Base-by-base conservation (phyloP, 2,888 invertebrate species). In the Brassicogethes aeneus region DNA sequence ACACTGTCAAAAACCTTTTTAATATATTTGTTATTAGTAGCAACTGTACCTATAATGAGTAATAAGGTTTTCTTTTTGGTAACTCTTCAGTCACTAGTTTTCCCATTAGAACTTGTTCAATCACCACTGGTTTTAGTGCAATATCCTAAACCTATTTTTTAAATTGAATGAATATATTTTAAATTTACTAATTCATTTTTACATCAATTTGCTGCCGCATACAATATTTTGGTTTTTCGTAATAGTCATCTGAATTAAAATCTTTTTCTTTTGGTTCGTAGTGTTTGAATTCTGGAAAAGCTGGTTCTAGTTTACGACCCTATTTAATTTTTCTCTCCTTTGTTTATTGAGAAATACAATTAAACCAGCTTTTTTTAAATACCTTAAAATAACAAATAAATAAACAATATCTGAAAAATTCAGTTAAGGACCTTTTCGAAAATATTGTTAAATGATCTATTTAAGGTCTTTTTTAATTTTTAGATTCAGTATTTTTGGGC, bases 311-410 rank as follows among this genome's bases (percentile, higher is more conserved):
- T 40, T 70, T 71, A 46, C 74, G 73, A 12, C 84, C 85, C 37
- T 74, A 72, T n/a, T 75, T 66, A 36, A 88, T 73, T 65, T 89
- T 89, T 36, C 74, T 72, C 50, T 80, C 75, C 89, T 88, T 58
- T 86, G 85, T 61, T 89, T 89, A 64, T 89, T 89, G 29, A 89
- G 71, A 64, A 89, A 89, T 5, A 89, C 77, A 36, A 89, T 85
- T 31, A 88, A 69, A 2, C 86, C 87, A 0, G 86, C 80, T 48
- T 80, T 77, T 43, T 81, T 67, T 0, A 89, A 72, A 58, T 84
- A 89, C 47, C 83, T 83, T 23, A 23, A 23, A 23, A 23, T 23
- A 23, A n/a, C n/a, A n/a, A n/a, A n/a, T n/a, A n/a, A n/a, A n/a
- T n/a, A n/a, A n/a, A n/a, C n/a, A n/a, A n/a, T n/a, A n/a, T n/a